A percentile compares a stretch with the other conserved stretches of the same genome.
Evolutionary conservation across 1,140 invertebrate genomes (phyloP).

Genomic region (Cotesia vestalis): DNA sequence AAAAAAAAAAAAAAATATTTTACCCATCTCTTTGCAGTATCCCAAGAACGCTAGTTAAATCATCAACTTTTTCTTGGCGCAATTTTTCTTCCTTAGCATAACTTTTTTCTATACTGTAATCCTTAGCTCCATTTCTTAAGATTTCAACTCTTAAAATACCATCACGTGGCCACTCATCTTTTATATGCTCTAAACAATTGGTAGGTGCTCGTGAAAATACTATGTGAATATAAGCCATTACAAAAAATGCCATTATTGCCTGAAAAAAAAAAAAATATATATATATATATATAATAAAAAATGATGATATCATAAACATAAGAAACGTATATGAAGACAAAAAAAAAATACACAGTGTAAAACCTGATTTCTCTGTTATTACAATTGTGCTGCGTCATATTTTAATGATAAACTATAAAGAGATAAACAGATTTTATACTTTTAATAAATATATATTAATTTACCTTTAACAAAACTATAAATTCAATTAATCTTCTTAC

Average conservation of each 20-base stretch:
- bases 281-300: constrained; percentile 22
- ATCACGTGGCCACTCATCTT: constrained; percentile 92
- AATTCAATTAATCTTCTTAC: constrained; percentile 91
- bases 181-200: constrained; percentile 90
- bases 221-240: constrained; percentile 94
- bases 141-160: constrained; percentile 96
- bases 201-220: constrained; percentile 92
- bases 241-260: constrained; percentile 89
- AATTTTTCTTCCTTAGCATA: constrained; percentile 82
- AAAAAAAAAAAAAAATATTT: constrained; percentile 43
- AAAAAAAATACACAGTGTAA: constrained; percentile 25
- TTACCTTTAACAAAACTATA: constrained; percentile 85
- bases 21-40: constrained; percentile 76
- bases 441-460: constrained; percentile 22
- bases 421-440: too few relatives aligned
- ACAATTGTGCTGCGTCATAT: too few relatives aligned
- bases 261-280: constrained; percentile 56
- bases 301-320: too few relatives aligned
- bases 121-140: constrained; percentile 75
- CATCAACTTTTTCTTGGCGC: constrained; percentile 73
- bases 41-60: constrained; percentile 72
- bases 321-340: not conserved
- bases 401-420: too few relatives aligned
- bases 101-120: constrained; percentile 82
- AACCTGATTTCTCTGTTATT: too few relatives aligned